Evolutionary conservation across 2,888 invertebrate genomes (phyloP).

Genomic region (Lagria hirta): DNA sequence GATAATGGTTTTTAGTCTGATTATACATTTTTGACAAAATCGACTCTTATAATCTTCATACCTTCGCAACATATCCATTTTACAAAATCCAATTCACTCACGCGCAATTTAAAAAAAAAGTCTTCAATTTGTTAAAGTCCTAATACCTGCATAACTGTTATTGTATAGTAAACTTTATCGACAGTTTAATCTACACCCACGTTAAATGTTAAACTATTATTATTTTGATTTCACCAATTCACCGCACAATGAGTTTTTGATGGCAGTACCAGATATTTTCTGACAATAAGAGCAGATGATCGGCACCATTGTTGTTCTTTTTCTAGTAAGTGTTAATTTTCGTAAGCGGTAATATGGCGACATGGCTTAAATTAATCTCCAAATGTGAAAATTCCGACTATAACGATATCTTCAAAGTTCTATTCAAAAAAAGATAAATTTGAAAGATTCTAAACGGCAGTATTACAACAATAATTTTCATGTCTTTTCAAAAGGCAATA

Average conservation of each 20-base stretch:
- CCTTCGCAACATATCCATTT: slow-evolving; percentile 19
- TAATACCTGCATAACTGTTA: too few species aligned
- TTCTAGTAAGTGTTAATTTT: slow-evolving; percentile 29
- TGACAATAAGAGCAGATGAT: slow-evolving; percentile 34
- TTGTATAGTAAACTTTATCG: too few species aligned
- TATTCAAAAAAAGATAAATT: slow-evolving; percentile 8
- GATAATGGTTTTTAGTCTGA: slow-evolving; percentile 31
- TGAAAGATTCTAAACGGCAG: slow-evolving; percentile 22
- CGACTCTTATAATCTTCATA: slow-evolving; percentile 12
- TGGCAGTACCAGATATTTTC: slow-evolving; percentile 19
- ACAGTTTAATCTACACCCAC: background rate
- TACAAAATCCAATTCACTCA: slow-evolving; percentile 39
- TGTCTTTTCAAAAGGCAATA: slow-evolving; percentile 19
- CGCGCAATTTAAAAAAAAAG: slow-evolving; percentile 52
- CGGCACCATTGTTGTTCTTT: slow-evolving; percentile 24
- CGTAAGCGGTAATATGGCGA: slow-evolving; percentile 41
- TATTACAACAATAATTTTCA: slow-evolving; percentile 12
- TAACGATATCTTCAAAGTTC: slow-evolving; percentile 6
- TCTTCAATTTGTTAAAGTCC: slow-evolving; percentile 52
- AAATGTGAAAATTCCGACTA: slow-evolving; percentile 2
- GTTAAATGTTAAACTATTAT: slow-evolving; percentile 20
- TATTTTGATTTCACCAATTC: slow-evolving; percentile 22
- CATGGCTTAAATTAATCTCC: slow-evolving; percentile 38
- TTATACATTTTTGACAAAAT: slow-evolving; percentile 33
- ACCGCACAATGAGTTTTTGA: slow-evolving; percentile 15